Conservation (phyloP, 2,797 vertebrate genomes). For the Amblyopsis hoosieri region DNA sequence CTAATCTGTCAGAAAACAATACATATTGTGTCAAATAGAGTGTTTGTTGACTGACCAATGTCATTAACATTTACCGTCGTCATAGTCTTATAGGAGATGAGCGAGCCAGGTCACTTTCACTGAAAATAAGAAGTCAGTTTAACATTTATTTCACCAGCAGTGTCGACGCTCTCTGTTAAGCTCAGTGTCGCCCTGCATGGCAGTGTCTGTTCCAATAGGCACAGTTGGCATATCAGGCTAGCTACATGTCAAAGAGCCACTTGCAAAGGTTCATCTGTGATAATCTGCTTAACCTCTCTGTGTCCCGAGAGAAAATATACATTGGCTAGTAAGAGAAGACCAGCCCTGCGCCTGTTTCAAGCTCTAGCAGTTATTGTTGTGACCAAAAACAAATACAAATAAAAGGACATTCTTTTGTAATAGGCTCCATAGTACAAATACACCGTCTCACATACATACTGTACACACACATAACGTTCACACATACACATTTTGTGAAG, state of each 20-base stretch:
- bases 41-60: constrained; percentile 19
- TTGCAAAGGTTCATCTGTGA: constrained; percentile 69
- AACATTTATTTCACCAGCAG: constrained; percentile 52
- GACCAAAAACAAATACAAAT: constrained; percentile 61
- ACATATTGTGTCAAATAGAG: background rate
- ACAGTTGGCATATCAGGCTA: constrained; percentile 83
- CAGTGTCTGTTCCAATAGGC: constrained; percentile 80
- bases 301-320: constrained; percentile 54
- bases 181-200: constrained; percentile 66
- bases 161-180: constrained; percentile 55
- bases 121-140: constrained; percentile 31
- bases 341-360: constrained; percentile 59
- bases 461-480: constrained; percentile 45
- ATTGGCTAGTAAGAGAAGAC: constrained; percentile 50
- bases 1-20: constrained; percentile 6
- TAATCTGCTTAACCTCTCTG: constrained; percentile 36
- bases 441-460: constrained; percentile 43
- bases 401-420: constrained; percentile 67
- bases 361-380: constrained; percentile 51
- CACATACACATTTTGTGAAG: constrained; percentile 69
- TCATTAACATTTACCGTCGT: constrained; percentile 28
- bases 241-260: constrained; percentile 78
- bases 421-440: constrained; percentile 61
- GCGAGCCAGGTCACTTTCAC: constrained; percentile 37
- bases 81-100: constrained; percentile 14